phyloP scores from a whole-genome alignment of 2,113 vertebrate genomes.

The Mobula birostris region DNA sequence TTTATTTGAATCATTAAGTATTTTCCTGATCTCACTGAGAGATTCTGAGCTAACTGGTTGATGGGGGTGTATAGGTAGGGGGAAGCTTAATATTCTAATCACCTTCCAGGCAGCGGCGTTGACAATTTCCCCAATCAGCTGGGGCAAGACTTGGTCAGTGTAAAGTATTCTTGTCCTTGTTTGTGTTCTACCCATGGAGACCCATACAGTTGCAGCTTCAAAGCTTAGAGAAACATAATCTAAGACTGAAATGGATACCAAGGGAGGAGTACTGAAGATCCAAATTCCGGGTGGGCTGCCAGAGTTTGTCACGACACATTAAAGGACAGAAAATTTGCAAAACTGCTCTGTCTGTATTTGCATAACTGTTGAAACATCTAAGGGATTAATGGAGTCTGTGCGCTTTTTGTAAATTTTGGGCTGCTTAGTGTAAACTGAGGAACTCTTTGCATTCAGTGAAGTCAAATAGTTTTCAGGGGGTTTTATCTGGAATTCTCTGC shows the following conservation, averaged over 20 bases:
- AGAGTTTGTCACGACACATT: background rate
- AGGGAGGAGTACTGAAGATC: background rate
- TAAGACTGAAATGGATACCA: background rate
- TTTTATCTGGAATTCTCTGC: background rate
- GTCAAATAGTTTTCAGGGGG: background rate
- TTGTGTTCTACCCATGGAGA: background rate
- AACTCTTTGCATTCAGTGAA: background rate
- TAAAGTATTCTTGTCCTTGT: background rate
- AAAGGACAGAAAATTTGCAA: background rate
- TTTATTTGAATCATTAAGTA: no score
- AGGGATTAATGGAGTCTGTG: background rate
- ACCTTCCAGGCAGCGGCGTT: no score
- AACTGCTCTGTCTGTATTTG: background rate
- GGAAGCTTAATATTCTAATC: no score
- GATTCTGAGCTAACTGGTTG: no score
- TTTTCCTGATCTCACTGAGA: no score
- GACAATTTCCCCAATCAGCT: no score
- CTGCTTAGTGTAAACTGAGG: background rate
- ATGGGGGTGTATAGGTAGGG: no score
- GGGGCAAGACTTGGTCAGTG: background rate
- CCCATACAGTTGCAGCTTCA: background rate
- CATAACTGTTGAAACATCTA: background rate
- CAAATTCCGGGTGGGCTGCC: background rate
- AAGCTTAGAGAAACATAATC: background rate
- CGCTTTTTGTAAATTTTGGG: background rate